Evolutionary conservation across 2,113 vertebrate genomes (phyloP).

Genomic region (Clarias macrocephalus): DNA sequence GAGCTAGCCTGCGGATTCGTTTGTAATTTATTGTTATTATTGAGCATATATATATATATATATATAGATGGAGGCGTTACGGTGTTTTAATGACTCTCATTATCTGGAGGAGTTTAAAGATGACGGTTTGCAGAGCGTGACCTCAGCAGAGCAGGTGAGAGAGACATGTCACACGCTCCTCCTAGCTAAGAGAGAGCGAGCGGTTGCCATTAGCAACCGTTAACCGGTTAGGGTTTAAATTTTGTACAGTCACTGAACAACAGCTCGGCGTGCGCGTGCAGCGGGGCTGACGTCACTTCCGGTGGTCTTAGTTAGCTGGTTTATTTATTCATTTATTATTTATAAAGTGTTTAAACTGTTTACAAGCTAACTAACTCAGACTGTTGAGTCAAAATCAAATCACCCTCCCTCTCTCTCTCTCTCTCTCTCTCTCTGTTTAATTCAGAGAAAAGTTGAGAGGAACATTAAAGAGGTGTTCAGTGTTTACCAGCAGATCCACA

Average conservation of each 20-base stretch:
- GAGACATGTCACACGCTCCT: background rate
- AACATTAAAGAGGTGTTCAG: conserved; percentile 83
- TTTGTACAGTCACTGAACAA: background rate
- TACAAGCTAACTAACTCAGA: background rate
- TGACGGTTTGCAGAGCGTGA: conserved; percentile 71
- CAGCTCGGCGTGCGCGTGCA: background rate
- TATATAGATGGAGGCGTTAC: conserved; percentile 51
- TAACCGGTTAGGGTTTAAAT: background rate
- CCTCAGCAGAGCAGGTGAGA: conserved; percentile 76
- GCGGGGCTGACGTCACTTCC: background rate
- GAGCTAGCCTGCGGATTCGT: background rate
- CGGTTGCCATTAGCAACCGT: conserved; percentile 8
- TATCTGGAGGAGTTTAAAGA: conserved; percentile 66
- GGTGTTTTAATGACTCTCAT: conserved; percentile 69
- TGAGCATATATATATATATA: background rate
- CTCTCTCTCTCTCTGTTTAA: conserved; percentile 14
- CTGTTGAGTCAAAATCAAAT: background rate
- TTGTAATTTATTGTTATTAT: background rate
- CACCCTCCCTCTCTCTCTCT: background rate
- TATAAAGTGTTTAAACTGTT: background rate
- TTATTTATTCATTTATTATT: background rate
- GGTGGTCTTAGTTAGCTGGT: background rate
- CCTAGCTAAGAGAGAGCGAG: background rate
- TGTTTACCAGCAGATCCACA: conserved; percentile 82
- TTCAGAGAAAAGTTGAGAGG: conserved; percentile 85